Base-by-base conservation (phyloP, 92 coral and sea anemone species). In the Zoanthus solanderi region DNA sequence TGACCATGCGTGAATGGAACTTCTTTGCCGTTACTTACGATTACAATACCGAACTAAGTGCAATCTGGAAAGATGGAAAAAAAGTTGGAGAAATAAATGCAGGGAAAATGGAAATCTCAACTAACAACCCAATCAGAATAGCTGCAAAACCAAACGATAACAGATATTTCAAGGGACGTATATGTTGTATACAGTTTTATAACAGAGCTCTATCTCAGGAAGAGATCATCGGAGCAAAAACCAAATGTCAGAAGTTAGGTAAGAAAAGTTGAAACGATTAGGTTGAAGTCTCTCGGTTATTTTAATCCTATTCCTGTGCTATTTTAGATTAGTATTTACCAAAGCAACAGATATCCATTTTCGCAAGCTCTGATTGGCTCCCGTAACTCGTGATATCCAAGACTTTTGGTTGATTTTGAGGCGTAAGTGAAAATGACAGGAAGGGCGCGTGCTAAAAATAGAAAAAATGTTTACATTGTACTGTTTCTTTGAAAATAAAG, bases 131-230 rank as follows among this genome's bases (percentile, higher is more conserved):
- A 58, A 18, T 79, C 31, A 79, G 84, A 58, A 57, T 60, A 16
- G 84, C 52, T 7, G 57, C 0, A 8, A 34, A 31, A 9, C 15
- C 7, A 15, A 45, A 30, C 23, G 54, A 79, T 60, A 6, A 0
- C 16, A 79, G 84, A 46, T 79, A 16, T 17, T 79, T 79, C 37
- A 79, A 79, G 44, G 84, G 84, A 14, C 72, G 84, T 7, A 58
- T 79, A 29, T 79, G 71, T 6, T 79, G 84, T 61, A 7, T 79
- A 23, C 84, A 79, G 37, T 14, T 60, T 15, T 79, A 79, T 44
- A 37, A 37, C 72, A 37, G 84, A 37, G 84, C 84, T 4, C n/a
- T 79, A 12, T 11, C 52, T 7, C 71, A 79, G 50, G 57, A n/a
- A 2, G 84, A 79, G 32, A 60, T 79, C 7, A 5, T 79, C 7